Base-by-base conservation (phyloP, 2,888 invertebrate species). In the Pollenia griseotomentosa region DNA sequence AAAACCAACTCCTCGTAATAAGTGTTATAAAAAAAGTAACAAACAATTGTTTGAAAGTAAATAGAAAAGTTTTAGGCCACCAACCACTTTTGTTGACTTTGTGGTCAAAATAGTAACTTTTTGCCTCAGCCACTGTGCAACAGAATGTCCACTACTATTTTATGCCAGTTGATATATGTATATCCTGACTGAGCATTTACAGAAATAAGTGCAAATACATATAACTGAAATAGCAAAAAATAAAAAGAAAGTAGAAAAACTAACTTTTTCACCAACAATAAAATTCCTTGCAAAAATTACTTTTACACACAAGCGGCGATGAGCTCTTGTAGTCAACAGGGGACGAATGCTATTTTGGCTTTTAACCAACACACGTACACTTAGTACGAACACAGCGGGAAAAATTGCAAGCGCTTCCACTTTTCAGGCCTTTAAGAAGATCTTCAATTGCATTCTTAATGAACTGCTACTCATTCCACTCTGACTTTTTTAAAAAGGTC, bases 41-140 rank as follows among this genome's bases (percentile, higher is more conserved):
- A 19, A 53, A 61, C 11, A 79, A 53, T 7, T 19, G 12, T 19
- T 53, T 5, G 11, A 7, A 63, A 44, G 7, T 6, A 19, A 59
- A n/a, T 63, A 42, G 0, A 53, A 63, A 80, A 74, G 33, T 79
- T 86, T 75, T 48, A 19, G 75, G 46, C 59, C 51, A 61, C 75
- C 59, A 71, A 73, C 48, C 19, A 73, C 70, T 70, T 81, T 63
- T 74, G 78, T 87, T 83, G 48, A 80, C 80, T 80, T 83, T 73
- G 80, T 73, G 83, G 73, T 66, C 48, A 70, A 57, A 44, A 70
- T 57, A 57, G 19, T n/a, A 48, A 78, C 73, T 73, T 81, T 73
- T 73, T 63, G 59, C 55, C 81, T 77, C 11, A 83, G 59, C 75
- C 48, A 65, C 74, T 70, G 51, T 16, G 44, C 57, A 71, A 70